These are phyloP conservation scores for Leptopilina syphax DNA, from an alignment of 2,888 invertebrate species.

Conservation along the genomic window DNA sequence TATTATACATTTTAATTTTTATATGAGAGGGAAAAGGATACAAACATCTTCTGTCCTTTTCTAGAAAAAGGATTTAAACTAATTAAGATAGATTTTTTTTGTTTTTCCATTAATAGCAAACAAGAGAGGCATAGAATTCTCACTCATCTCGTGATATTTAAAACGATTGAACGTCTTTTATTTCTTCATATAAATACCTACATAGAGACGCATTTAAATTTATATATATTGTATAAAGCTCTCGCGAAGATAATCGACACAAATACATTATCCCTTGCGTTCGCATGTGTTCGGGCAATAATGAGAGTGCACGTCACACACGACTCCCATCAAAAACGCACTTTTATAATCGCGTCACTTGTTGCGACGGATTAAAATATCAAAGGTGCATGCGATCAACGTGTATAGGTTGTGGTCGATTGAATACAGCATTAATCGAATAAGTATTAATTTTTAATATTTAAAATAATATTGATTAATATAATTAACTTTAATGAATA, in stretches of 20 bases:
- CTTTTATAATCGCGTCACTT: constrained; percentile 57
- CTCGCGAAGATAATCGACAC: not conserved
- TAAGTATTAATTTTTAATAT: no score
- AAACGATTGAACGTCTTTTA: not conserved
- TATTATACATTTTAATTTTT: no score
- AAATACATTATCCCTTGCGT: not conserved
- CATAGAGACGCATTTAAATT: not conserved
- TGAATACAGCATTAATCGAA: no score
- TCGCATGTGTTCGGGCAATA: constrained; percentile 15
- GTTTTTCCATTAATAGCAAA: no score
- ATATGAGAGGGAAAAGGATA: no score
- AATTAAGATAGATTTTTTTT: no score
- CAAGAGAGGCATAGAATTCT: not conserved
- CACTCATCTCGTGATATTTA: constrained; percentile 3
- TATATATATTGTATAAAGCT: constrained; percentile 10
- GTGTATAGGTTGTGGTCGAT: no score
- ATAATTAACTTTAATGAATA: no score
- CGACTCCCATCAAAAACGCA: constrained; percentile 29
- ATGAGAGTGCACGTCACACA: constrained; percentile 27
- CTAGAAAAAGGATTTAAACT: no score
- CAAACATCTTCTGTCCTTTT: no score
- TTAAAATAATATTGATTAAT: no score
- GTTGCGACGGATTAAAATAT: constrained; percentile 68
- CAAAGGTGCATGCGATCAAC: constrained; percentile 60
- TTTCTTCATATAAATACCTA: not conserved